Percentiles rank a stretch among this genome's conserved stretches.
phyloP scores from a whole-genome alignment of 2,888 invertebrate species.

The Heliothis peltigera region DNA sequence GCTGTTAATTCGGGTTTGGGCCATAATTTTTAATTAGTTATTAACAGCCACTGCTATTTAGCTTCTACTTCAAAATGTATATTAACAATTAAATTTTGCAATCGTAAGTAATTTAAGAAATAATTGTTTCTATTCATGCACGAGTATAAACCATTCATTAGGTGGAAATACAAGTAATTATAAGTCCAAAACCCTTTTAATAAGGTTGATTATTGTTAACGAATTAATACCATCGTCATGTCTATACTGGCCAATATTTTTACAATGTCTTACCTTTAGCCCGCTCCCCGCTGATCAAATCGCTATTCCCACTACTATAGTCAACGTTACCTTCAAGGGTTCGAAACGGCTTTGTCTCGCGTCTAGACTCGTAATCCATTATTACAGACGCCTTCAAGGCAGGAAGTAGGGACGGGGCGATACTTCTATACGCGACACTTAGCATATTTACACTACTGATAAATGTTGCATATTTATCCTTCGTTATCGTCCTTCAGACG shows the following conservation, averaged over 20 bases:
- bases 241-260: not conserved
- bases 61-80: not conserved
- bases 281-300: slow-evolving; percentile 12
- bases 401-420: slow-evolving; percentile 75
- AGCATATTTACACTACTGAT: slow-evolving; percentile 85
- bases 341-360: slow-evolving; percentile 85
- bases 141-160: too few relatives aligned
- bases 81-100: slow-evolving; percentile 1
- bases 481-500: slow-evolving; percentile 78
- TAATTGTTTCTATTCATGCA: too few relatives aligned
- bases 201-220: too few relatives aligned
- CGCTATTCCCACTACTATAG: slow-evolving; percentile 55
- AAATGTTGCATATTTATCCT: slow-evolving; percentile 83
- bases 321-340: slow-evolving; percentile 70
- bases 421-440: slow-evolving; percentile 81
- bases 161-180: too few relatives aligned
- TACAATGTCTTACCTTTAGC: not conserved
- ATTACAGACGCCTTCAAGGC: slow-evolving; percentile 80
- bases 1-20: slow-evolving; percentile 31
- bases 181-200: too few relatives aligned
- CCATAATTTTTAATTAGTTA: slow-evolving; percentile 20
- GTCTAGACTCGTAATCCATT: slow-evolving; percentile 88
- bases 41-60: not conserved
- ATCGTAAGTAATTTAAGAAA: not conserved
- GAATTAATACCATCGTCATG: not conserved